Percentiles rank a stretch among this genome's conserved stretches.
Conservation (phyloP, 2,888 invertebrate genomes). For the Gnatocerus cornutus region DNA sequence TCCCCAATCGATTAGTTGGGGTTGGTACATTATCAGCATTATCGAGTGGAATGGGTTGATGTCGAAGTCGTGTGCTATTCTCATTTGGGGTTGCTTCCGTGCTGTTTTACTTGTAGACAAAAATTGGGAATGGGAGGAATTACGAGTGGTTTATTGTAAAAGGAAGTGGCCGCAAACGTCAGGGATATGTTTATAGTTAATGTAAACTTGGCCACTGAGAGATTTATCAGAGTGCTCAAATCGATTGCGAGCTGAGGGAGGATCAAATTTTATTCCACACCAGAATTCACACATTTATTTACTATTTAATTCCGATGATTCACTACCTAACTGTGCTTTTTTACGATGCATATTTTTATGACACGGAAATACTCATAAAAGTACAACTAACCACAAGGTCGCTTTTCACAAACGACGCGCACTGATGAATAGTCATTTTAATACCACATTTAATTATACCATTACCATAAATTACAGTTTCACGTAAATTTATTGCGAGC, state of each 20-base stretch:
- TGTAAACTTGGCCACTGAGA: constrained; percentile 10
- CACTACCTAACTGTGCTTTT: too few relatives aligned
- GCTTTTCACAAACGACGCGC: constrained; percentile 2
- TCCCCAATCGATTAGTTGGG: constrained; percentile 25
- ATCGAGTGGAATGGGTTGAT: constrained; percentile 14
- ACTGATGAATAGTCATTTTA: constrained; percentile 2
- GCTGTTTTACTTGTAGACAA: constrained; percentile 6
- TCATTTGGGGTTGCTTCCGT: constrained; percentile 13
- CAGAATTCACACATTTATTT: not conserved
- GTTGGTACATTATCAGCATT: constrained; percentile 26
- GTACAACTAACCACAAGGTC: constrained; percentile 1
- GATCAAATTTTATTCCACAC: not conserved
- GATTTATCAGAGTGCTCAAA: constrained; percentile 10
- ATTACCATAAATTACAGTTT: constrained; percentile 11
- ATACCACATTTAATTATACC: constrained; percentile 10
- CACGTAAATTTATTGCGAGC: constrained; percentile 1
- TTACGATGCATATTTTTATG: not conserved
- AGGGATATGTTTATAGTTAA: constrained; percentile 5
- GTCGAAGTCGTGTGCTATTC: constrained; percentile 11
- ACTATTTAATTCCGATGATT: too few relatives aligned
- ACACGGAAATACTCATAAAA: not conserved
- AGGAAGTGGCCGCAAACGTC: constrained; percentile 16
- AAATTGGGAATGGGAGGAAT: constrained; percentile 6
- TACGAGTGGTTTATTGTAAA: constrained; percentile 11
- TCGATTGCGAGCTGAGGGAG: not conserved